phyloP scores from a whole-genome alignment of 2,797 vertebrate genomes.

The Synaphobranchus kaupii region DNA sequence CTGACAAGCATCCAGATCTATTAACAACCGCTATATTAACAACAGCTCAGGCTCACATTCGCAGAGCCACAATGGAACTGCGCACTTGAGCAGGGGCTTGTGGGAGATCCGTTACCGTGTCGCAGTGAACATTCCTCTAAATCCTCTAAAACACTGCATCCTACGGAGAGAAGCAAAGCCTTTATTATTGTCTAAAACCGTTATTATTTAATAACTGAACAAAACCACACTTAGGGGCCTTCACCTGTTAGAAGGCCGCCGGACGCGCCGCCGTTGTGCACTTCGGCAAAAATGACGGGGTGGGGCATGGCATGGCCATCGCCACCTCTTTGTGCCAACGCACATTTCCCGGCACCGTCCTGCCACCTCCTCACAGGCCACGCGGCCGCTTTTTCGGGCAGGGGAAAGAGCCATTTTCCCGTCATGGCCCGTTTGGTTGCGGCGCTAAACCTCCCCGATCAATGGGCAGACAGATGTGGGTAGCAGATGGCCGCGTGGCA shows the following conservation, averaged over 20 bases:
- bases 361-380: conserved; percentile 16
- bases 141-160: not conserved
- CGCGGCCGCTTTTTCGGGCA: conserved; percentile 35
- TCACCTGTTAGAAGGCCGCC: not conserved
- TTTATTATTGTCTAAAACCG: not conserved
- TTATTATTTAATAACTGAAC: not conserved
- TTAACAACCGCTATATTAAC: not conserved
- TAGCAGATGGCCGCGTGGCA: conserved; percentile 76
- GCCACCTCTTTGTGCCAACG: not conserved
- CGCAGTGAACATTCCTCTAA: not conserved
- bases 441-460: conserved; percentile 84
- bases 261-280: not conserved
- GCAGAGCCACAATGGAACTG: not conserved
- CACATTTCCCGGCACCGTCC: not conserved
- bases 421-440: conserved; percentile 64
- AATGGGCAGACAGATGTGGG: conserved; percentile 88
- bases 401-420: conserved; percentile 1
- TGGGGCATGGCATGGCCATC: not conserved
- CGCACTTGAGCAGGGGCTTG: not conserved
- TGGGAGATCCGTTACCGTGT: not conserved
- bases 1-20: conserved; percentile 14
- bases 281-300: not conserved
- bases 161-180: not conserved
- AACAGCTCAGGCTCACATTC: not conserved
- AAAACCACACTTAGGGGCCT: not conserved